Evolutionary conservation across 2,113 vertebrate genomes (phyloP).

Genomic region (Crotalus viridis): DNA sequence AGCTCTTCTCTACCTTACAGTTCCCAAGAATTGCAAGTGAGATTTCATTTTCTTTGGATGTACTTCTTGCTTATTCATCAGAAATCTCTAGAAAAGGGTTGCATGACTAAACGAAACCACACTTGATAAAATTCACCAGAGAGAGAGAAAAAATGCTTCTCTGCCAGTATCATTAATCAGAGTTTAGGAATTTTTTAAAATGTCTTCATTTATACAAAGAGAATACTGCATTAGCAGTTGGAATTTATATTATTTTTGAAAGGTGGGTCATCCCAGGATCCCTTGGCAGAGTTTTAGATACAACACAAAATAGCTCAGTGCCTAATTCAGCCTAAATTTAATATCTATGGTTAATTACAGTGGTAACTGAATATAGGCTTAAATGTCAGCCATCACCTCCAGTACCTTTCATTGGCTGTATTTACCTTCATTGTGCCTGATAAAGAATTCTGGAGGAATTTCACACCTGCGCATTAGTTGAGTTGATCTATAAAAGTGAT

Average conservation of each 20-base stretch:
- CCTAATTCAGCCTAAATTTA: not conserved
- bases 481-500: not conserved
- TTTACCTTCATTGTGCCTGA: not conserved
- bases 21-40: not conserved
- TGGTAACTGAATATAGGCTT: not conserved
- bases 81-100: not conserved
- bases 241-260: not conserved
- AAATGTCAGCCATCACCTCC: not conserved
- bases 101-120: not conserved
- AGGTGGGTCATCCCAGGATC: not conserved
- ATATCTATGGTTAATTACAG: not conserved
- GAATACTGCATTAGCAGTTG: not conserved
- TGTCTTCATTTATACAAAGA: not conserved
- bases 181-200: not conserved
- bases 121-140: not conserved
- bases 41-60: not conserved
- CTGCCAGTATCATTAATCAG: not conserved
- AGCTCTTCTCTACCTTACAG: not conserved
- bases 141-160: not conserved
- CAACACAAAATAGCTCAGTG: not conserved
- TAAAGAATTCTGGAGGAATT: not conserved
- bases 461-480: not conserved
- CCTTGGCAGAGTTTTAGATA: not conserved
- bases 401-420: not conserved
- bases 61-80: fast-evolving